Evolutionary conservation across 2,113 vertebrate genomes (phyloP).

Genomic region (Atherinomorus stipes): DNA sequence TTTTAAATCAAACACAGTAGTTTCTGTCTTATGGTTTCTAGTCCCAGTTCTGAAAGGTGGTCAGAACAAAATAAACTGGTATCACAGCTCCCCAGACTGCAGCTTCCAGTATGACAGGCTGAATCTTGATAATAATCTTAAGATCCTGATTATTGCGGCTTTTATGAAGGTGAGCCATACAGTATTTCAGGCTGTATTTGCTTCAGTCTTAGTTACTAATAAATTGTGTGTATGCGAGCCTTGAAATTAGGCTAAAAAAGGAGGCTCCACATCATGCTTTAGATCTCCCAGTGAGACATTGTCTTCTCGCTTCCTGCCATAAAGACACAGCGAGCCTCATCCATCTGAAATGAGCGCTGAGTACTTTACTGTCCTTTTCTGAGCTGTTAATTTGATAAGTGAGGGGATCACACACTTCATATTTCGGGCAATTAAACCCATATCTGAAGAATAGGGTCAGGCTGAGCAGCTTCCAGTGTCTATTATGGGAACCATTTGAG

Average conservation of each 20-base stretch:
- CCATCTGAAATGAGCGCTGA: slow-evolving; percentile 51
- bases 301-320: slow-evolving; percentile 8
- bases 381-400: slow-evolving; percentile 80
- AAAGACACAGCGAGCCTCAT: slow-evolving; percentile 65
- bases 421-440: slow-evolving; percentile 77
- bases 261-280: slow-evolving; percentile 5
- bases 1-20: not conserved
- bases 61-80: not conserved
- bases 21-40: not conserved
- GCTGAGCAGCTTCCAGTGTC: slow-evolving; percentile 68
- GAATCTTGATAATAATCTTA: too few species aligned
- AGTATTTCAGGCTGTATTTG: not conserved
- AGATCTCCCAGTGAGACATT: slow-evolving; percentile 26
- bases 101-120: not conserved
- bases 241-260: slow-evolving; percentile 1
- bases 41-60: not conserved
- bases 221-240: not conserved
- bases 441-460: slow-evolving; percentile 72
- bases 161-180: not conserved
- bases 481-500: slow-evolving; percentile 68
- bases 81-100: not conserved
- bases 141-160: not conserved
- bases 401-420: slow-evolving; percentile 69
- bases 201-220: not conserved
- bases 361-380: slow-evolving; percentile 63